Evolutionary conservation across 2,888 invertebrate species (phyloP), one percentile per base, ranked within the genome.

Genomic region (Diabrotica balteata): DNA sequence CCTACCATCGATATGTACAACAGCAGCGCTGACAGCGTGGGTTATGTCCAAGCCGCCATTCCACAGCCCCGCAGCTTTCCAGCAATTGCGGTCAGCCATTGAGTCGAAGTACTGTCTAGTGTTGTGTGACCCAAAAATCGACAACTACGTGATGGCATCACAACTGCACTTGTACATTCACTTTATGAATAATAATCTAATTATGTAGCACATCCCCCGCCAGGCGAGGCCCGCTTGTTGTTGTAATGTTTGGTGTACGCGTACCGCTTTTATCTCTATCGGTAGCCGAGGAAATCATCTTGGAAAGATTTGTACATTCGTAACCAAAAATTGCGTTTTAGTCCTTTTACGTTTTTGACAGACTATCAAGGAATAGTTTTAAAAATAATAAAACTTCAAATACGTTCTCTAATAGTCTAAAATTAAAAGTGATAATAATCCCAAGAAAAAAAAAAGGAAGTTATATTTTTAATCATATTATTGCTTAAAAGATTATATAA

Each of bases 11-110:
- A 97, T 85, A 94, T 97, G 88, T 96, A 96, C 88, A 94, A 92
- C 86, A 93, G 94, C 80, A 94, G 92, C 79, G 88, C 87, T 72
- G 95, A 95, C 83, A 93, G 93, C 83, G 93, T 88, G 78, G 95
- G 96, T 84, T 97, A 97, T 86, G 96, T 97, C 83, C 97, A 97
- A 88, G 96, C 97, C 80, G 95, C 97, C 79, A 96, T 96, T 87
- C 97, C 97, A 80, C 97, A 97, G 86, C 97, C 97, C 79, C 94
- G 96, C 82, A 95, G 95, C 81, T 96, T 96, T 87, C 95, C 96
- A 82, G 93, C 94, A 79, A 95, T 96, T 85, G 95, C 95, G 80
- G 95, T 95, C 83, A 95, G 94, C 90, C 96, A 96, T 91, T 94
- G 93, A 93, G 88, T 80, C 78, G 77, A 76, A 78, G 81, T 79